Evolutionary conservation across 2,888 invertebrate genomes (phyloP).

Genomic region (Polyploca ridens): DNA sequence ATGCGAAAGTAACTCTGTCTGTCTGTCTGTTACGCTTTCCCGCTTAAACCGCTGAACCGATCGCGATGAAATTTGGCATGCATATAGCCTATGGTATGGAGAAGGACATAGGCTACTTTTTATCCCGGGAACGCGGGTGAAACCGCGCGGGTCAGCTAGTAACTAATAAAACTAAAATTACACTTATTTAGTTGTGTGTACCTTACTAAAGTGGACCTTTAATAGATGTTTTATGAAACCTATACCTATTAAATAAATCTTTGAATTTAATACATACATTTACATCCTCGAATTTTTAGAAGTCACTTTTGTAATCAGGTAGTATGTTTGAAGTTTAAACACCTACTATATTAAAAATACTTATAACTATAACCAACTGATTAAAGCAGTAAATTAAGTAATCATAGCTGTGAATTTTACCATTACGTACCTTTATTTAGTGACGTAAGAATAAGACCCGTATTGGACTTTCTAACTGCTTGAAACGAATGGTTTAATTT

Average conservation of each 20-base stretch:
- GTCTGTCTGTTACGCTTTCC: no score
- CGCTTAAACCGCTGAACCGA: no score
- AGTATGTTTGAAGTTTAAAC: background rate
- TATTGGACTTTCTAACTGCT: slow-evolving; percentile 1
- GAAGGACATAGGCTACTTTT: no score
- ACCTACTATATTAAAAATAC: background rate
- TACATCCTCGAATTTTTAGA: background rate
- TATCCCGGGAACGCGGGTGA: no score
- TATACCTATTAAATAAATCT: background rate
- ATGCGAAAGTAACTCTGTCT: no score
- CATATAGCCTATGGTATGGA: no score
- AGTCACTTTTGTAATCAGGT: background rate
- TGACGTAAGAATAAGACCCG: background rate
- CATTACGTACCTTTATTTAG: background rate
- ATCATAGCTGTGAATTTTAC: background rate
- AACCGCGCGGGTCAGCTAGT: no score
- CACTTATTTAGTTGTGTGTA: no score
- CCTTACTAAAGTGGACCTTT: background rate
- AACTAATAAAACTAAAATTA: no score
- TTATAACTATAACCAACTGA: background rate
- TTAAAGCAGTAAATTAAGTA: background rate
- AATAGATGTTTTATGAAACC: background rate
- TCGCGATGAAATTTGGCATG: no score
- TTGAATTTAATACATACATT: background rate
- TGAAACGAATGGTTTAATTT: background rate